Evolutionary conservation across 53 echinoderm and acorn worm species (phyloP), one percentile per base, ranked within the genome.

Genomic region (Apostichopus leukothele): DNA sequence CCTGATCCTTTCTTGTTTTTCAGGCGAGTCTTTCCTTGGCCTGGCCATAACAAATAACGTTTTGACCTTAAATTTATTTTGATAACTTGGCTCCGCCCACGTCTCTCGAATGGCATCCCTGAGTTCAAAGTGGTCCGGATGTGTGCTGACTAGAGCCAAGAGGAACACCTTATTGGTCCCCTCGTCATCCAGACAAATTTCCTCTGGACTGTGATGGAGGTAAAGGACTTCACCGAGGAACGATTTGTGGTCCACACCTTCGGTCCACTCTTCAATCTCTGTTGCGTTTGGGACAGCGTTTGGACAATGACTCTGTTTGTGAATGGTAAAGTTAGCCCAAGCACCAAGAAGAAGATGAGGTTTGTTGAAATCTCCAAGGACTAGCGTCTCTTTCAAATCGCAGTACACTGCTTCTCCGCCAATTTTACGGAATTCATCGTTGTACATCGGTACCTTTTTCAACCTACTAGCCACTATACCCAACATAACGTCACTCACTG

Each of bases 321-420:
- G 50, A 50, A 26, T 78, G 13, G 91, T 96, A 88, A 89, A 89
- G 76, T 96, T 96, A n/a, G 50, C 86, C 94, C 96, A 96, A 0
- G 90, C 93, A 5, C 90, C 85, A 10, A 16, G 54, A 22, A 93
- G 67, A 18, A 84, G 87, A 9, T 75, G 13, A 6, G 94, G 93
- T 9, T 91, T 88, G 61, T 88, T 88, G 74, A 96, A 96, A 66
- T 93, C 96, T 5, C 96, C 96, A 1, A 94, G 89, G 20, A 94
- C 93, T 0, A 95, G 76, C 3, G 96, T 89, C 12, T 80, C 94
- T 23, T 80, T 83, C 1, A 96, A 78, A 54, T 94, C 96, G 75
- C 96, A 96, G 71, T 96, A 96, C 52, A 90, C 92, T 27, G 96
- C 96, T 76, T 96, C 93, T 21, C 93, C 93, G 16, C 96, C 96